Evolutionary conservation across 2,113 vertebrate genomes (phyloP).

Genomic region (Calidris pygmaea): DNA sequence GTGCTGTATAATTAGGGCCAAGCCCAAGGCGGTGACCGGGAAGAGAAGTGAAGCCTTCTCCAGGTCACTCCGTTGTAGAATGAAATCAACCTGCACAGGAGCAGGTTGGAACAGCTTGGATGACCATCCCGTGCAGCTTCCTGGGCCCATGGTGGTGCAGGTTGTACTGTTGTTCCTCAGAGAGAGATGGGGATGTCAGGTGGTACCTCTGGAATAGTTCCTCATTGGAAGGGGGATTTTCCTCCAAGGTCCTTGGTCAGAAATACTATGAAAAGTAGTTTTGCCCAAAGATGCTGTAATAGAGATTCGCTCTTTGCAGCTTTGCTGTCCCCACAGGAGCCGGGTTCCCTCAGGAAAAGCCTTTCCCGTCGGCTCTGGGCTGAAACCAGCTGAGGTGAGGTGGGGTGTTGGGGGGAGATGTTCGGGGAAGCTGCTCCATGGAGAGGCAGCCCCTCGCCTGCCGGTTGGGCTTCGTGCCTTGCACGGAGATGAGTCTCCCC

Average conservation of each 20-base stretch:
- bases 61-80: background rate
- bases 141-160: rapidly evolving
- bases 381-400: background rate
- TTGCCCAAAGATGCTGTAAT: background rate
- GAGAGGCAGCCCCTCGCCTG: background rate
- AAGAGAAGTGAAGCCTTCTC: background rate
- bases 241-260: background rate
- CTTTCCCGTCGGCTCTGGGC: background rate
- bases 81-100: background rate
- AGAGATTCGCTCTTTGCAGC: background rate
- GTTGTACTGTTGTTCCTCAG: background rate
- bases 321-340: background rate
- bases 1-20: background rate
- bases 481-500: background rate
- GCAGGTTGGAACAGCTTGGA: background rate
- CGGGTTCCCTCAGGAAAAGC: background rate
- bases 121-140: background rate
- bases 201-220: background rate
- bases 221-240: background rate
- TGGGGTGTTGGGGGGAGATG: background rate
- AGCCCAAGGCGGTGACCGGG: background rate
- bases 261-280: background rate
- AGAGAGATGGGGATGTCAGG: background rate
- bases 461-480: background rate
- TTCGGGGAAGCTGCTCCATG: rapidly evolving